Conservation (phyloP, 2,797 vertebrate genomes). For the Anguilla megastoma region DNA sequence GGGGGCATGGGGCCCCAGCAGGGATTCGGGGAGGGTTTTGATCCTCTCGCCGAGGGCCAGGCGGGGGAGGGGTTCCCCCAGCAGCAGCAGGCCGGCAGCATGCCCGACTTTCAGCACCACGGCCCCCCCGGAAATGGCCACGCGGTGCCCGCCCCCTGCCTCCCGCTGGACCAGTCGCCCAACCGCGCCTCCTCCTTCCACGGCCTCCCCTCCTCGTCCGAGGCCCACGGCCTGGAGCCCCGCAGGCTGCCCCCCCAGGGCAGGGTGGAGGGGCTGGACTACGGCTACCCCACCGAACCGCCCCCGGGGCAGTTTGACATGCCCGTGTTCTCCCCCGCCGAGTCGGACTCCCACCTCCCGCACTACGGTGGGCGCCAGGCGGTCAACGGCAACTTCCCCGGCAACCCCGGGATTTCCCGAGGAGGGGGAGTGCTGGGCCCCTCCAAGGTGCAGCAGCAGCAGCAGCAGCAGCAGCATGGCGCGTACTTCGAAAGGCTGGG, state of each 20-base stretch:
- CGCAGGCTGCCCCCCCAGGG: slow-evolving; percentile 84
- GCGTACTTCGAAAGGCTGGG: slow-evolving; percentile 80
- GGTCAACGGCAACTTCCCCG: slow-evolving; percentile 69
- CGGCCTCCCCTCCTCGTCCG: slow-evolving; percentile 86
- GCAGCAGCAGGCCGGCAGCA: slow-evolving; percentile 68
- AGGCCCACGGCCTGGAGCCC: slow-evolving; percentile 85
- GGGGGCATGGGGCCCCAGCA: slow-evolving; percentile 84
- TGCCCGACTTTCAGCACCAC: slow-evolving; percentile 89
- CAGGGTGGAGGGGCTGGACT: slow-evolving; percentile 87
- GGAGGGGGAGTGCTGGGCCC: slow-evolving; percentile 72
- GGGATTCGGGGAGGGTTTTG: slow-evolving; percentile 87
- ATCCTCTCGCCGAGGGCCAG: slow-evolving; percentile 86
- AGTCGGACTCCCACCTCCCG: slow-evolving; percentile 77
- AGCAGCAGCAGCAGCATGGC: slow-evolving; percentile 69
- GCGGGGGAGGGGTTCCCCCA: slow-evolving; percentile 82
- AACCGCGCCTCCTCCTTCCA: slow-evolving; percentile 96
- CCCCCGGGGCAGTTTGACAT: slow-evolving; percentile 77
- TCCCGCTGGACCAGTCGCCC: slow-evolving; percentile 95
- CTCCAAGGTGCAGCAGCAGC: slow-evolving; percentile 72
- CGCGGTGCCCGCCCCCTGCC: slow-evolving; percentile 92
- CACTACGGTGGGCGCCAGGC: slow-evolving; percentile 75
- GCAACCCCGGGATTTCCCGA: slow-evolving; percentile 67
- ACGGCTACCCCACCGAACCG: slow-evolving; percentile 82
- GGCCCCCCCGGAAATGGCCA: slow-evolving; percentile 82
- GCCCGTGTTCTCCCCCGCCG: slow-evolving; percentile 76